Evolutionary conservation across 2,113 vertebrate genomes (phyloP).

Genomic region (Rhynchopsitta pachyrhyncha): DNA sequence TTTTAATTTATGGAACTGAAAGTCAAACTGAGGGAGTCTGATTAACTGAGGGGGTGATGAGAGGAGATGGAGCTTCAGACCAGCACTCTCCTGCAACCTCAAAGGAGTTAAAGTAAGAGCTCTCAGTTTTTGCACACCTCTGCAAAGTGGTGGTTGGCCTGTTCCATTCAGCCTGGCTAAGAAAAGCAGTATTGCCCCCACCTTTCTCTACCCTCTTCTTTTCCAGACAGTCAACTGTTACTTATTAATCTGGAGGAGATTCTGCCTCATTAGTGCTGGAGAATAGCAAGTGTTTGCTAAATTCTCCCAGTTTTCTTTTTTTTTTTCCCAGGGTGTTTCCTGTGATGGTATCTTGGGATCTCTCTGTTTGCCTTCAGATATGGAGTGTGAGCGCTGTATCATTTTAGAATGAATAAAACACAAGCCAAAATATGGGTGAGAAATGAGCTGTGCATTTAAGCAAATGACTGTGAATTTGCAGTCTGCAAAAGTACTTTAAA

Average conservation of each 20-base stretch:
- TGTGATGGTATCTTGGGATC: neutral
- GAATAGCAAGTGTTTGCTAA: neutral
- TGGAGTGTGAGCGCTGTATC: neutral
- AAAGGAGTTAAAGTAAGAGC: neutral
- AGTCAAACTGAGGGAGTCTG: neutral
- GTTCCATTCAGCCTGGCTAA: neutral
- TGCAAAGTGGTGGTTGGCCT: neutral
- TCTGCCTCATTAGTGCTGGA: neutral
- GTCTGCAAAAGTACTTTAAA: neutral
- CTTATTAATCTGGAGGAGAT: neutral
- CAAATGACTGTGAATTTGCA: neutral
- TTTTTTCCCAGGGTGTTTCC: conserved; percentile 1
- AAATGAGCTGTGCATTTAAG: conserved; percentile 14
- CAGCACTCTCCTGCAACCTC: neutral
- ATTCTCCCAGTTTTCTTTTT: neutral
- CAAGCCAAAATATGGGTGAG: conserved; percentile 15
- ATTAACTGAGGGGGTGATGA: neutral
- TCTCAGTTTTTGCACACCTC: neutral
- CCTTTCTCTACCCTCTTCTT: neutral
- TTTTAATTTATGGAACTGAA: neutral
- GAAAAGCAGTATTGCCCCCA: neutral
- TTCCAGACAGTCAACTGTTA: neutral
- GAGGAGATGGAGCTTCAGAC: neutral
- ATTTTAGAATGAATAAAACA: conserved; percentile 1
- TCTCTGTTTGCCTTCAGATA: conserved; percentile 28